phyloP scores from a whole-genome alignment of 2,797 vertebrate species.

The Menidia menidia region DNA sequence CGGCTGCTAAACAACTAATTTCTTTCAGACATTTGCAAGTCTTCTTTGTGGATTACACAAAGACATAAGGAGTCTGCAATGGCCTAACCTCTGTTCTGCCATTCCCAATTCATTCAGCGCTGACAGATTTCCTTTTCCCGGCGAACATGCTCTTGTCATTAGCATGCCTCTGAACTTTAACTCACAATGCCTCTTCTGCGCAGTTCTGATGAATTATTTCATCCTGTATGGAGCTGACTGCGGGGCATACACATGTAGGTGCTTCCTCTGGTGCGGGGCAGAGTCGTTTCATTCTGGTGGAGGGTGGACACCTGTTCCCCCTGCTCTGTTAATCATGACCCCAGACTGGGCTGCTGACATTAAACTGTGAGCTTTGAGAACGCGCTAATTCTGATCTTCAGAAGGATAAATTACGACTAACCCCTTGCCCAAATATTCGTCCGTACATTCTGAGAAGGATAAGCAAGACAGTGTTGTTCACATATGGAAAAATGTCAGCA shows the following conservation, averaged over 20 bases:
- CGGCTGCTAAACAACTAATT: slow-evolving; percentile 60
- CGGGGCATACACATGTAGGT: slow-evolving; percentile 85
- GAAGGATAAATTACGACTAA: slow-evolving; percentile 2
- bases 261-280: slow-evolving; percentile 76
- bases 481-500: too few relatives aligned
- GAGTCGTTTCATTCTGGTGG: slow-evolving; percentile 73
- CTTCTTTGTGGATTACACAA: slow-evolving; percentile 53
- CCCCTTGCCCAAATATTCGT: not conserved
- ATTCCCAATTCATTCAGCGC: slow-evolving; percentile 68
- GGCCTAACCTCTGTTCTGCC: slow-evolving; percentile 65
- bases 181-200: slow-evolving; percentile 75
- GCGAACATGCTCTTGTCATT: slow-evolving; percentile 80
- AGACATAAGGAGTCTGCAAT: slow-evolving; percentile 57
- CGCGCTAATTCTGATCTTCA: slow-evolving; percentile 41
- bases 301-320: slow-evolving; percentile 83
- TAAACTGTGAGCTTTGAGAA: slow-evolving; percentile 64
- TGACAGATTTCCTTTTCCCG: slow-evolving; percentile 63
- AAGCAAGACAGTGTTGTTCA: too few relatives aligned
- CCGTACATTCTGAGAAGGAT: not conserved
- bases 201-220: slow-evolving; percentile 79
- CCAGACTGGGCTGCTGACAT: slow-evolving; percentile 69
- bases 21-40: slow-evolving; percentile 60
- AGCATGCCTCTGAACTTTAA: slow-evolving; percentile 81
- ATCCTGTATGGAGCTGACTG: slow-evolving; percentile 75
- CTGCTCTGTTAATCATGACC: slow-evolving; percentile 67